phyloP scores from a whole-genome alignment of 2,797 vertebrate genomes.

The Falco naumanni region DNA sequence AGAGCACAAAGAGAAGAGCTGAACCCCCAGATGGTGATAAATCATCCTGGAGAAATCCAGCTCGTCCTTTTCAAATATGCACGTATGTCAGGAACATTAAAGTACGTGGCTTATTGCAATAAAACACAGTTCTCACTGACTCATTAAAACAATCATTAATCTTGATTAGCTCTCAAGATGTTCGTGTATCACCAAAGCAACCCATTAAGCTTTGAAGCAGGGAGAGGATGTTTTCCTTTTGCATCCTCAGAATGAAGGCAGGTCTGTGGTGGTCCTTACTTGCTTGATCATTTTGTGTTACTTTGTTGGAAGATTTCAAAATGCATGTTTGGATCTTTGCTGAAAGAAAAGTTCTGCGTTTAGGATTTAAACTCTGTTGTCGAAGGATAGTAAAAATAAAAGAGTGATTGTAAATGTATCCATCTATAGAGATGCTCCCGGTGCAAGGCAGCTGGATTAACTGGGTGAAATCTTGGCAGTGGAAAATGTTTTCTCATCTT shows the following conservation, averaged over 20 bases:
- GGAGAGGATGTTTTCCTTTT: background rate
- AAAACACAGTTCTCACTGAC: background rate
- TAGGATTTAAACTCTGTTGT: background rate
- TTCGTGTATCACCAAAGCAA: background rate
- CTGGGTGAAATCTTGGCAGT: background rate
- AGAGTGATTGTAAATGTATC: background rate
- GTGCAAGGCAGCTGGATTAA: background rate
- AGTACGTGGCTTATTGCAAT: background rate
- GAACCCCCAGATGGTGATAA: background rate
- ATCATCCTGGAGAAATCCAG: background rate
- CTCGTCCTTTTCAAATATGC: background rate
- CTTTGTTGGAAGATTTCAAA: background rate
- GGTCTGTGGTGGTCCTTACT: background rate
- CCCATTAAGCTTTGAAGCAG: background rate
- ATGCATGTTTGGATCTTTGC: accelerated
- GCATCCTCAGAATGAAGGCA: background rate
- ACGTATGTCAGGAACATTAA: background rate
- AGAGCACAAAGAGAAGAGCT: background rate
- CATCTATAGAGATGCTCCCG: background rate
- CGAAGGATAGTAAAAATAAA: background rate
- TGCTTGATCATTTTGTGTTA: background rate
- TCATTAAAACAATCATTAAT: background rate
- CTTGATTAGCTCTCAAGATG: background rate
- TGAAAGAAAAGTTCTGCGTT: background rate
- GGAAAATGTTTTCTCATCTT: background rate